Base-by-base conservation (phyloP, 2,888 invertebrate genomes). In the Apodemia duryi region DNA sequence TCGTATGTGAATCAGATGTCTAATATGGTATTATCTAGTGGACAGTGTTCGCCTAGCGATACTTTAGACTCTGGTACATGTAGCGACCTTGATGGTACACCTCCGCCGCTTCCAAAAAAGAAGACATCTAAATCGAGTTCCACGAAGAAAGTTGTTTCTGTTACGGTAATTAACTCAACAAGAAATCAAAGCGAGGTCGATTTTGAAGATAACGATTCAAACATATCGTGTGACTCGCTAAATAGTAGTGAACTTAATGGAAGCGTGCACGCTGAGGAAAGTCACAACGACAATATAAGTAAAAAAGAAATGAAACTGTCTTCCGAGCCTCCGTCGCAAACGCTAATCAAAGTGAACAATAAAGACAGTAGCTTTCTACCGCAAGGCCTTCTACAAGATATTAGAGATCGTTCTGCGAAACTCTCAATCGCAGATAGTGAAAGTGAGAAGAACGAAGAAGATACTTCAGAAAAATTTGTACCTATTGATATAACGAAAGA, bases 31-130 rank as follows among this genome's bases (percentile, higher is more conserved):
- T 95, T 95, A 93, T 95, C 95, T 63, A 96, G 96, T 78, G 96
- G 96, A 1, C 96, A 97, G 78, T 95, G 96, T 77, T 96, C 96
- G 43, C 96, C 96, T 1, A 96, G 95, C 76, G 96, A 96, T 77
- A 96, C 96, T 0, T 82, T 96, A 70, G 97, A 97, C 85, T 97
- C 96, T 67, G 97, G 97, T 61, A 97, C 96, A 49, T 96, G 97
- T 86, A 96, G 96, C 81, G 97, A 97, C 84, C 91, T 96, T 74
- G 96, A 97, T 75, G 94, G 94, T 54, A 95, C 95, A 32, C 95
- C 95, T 65, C 95, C 95, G 2, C 86, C 95, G 69, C 93, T 94
- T 29, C 94, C 94, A 73, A 95, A 95, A 88, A 95, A 95, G 83
- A 95, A 94, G 80, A 92, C 88, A 49, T 83, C 92, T 9, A 93